Percentiles rank a stretch among this genome's conserved stretches.
Conservation (phyloP, 2,113 vertebrate species). For the Hippolais icterina region DNA sequence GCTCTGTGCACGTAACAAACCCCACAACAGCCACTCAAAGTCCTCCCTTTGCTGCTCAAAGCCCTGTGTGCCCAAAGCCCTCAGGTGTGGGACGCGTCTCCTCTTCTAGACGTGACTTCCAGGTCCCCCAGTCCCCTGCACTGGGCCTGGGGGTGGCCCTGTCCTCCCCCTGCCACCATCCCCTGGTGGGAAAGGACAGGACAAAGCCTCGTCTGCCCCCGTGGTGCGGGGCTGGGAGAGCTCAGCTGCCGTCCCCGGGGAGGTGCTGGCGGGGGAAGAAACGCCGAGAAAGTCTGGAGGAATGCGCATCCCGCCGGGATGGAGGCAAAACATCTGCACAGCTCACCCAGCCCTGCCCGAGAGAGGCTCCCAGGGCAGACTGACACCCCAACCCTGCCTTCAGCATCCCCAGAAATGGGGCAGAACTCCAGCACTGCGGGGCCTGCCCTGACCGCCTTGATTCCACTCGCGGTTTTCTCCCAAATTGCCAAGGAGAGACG, state of each 20-base stretch:
- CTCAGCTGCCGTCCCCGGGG: background rate
- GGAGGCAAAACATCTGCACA: background rate
- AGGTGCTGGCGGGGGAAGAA: background rate
- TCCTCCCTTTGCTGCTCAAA: rapidly evolving
- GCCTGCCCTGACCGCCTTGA: background rate
- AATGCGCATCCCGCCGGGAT: background rate
- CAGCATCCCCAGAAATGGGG: background rate
- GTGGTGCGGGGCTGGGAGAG: background rate
- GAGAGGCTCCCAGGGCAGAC: background rate
- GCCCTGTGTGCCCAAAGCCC: background rate
- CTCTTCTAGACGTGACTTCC: background rate
- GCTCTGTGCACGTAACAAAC: background rate
- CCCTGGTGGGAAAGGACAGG: background rate
- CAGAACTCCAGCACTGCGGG: rapidly evolving
- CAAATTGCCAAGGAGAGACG: rapidly evolving
- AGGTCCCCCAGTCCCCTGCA: background rate
- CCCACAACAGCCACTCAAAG: rapidly evolving
- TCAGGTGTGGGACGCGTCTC: rapidly evolving
- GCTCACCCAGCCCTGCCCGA: background rate
- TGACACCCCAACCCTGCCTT: background rate
- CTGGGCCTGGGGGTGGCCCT: background rate
- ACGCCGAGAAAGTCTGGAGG: background rate
- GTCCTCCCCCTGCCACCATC: background rate
- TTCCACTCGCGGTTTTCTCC: rapidly evolving
- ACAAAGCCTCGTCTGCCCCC: background rate